Conservation (phyloP, 2,797 vertebrate species). For the Platalea minor region DNA sequence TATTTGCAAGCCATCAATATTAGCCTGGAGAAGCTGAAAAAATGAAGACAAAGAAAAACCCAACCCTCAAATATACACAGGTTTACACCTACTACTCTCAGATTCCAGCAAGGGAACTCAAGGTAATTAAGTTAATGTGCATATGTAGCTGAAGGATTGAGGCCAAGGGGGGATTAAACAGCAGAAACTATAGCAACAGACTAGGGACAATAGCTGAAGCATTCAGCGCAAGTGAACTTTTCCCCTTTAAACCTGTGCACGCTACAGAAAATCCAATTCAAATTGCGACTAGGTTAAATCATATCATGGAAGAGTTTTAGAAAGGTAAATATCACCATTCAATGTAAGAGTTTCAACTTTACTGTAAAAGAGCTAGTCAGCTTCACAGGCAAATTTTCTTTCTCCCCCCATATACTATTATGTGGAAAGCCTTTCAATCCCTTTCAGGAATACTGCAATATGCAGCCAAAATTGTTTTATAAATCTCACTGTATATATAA, state of each 20-base stretch:
- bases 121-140: constrained; percentile 45
- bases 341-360: background rate
- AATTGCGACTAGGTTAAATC: background rate
- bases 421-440: background rate
- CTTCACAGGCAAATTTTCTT: background rate
- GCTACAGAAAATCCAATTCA: background rate
- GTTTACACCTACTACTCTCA: background rate
- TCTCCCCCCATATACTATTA: rapidly evolving
- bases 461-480: background rate
- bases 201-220: background rate
- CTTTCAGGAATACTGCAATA: background rate
- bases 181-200: constrained; percentile 37
- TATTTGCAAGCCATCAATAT: background rate
- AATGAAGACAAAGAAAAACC: background rate
- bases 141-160: constrained; percentile 47
- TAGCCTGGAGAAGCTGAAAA: background rate
- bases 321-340: background rate
- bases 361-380: background rate
- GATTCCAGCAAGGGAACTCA: background rate
- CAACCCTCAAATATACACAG: background rate
- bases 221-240: constrained; percentile 24
- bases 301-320: background rate
- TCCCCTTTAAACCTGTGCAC: constrained; percentile 2
- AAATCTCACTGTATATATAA: background rate
- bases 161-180: constrained; percentile 43